phyloP scores from a whole-genome alignment of 2,797 vertebrate genomes.

The Spondyliosoma cantharus region DNA sequence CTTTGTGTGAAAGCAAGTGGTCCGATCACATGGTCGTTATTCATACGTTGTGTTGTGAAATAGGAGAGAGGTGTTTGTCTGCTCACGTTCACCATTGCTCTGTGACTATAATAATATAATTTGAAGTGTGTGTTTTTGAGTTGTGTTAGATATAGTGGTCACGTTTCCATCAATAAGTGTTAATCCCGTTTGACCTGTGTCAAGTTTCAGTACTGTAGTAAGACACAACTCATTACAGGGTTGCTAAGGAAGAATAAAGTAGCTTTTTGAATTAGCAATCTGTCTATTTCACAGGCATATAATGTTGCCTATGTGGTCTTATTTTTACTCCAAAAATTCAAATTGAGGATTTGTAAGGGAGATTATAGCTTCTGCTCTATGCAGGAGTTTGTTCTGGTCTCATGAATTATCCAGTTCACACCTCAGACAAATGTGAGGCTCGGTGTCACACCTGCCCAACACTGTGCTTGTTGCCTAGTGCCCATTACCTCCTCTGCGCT shows the following conservation, averaged over 20 bases:
- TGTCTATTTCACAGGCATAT: not conserved
- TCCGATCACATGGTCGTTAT: conserved; percentile 24
- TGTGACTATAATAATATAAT: not conserved
- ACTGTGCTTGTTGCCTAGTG: conserved; percentile 43
- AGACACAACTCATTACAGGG: not conserved
- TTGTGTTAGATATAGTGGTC: conserved; percentile 18
- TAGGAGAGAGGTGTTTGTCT: not conserved
- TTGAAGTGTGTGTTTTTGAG: not conserved
- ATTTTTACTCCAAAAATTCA: not conserved
- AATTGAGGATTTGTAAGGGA: not conserved
- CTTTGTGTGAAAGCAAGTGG: conserved; percentile 35
- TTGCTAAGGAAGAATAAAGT: not conserved
- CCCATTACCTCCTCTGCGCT: not conserved
- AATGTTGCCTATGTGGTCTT: not conserved
- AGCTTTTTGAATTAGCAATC: not conserved
- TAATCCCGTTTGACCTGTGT: conserved; percentile 33
- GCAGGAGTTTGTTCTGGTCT: conserved; percentile 24
- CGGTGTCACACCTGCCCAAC: conserved; percentile 45
- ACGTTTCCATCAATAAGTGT: conserved; percentile 20
- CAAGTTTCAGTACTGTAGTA: conserved; percentile 51
- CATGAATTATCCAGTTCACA: conserved; percentile 66
- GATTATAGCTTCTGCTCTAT: not conserved
- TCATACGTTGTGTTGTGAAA: conserved; percentile 21
- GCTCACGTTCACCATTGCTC: not conserved
- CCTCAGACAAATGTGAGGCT: conserved; percentile 30